These are phyloP conservation scores for Drosophila ezoana DNA, from an alignment of 2,888 invertebrate genomes.

Conservation along the genomic window DNA sequence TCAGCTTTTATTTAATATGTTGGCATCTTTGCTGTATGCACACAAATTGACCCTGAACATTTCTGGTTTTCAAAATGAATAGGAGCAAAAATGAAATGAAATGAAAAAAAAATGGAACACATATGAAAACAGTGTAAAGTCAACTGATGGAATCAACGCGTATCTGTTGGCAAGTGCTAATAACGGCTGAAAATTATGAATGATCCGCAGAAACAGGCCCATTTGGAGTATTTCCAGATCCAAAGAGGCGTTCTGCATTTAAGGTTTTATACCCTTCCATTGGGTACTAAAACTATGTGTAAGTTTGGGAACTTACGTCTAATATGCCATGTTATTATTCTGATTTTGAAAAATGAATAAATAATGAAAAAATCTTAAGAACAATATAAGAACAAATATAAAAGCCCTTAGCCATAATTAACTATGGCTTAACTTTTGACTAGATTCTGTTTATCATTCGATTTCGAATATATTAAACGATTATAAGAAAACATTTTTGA, in stretches of 20 bases:
- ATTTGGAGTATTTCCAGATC: slow-evolving; percentile 21
- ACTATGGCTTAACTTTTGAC: too few species aligned
- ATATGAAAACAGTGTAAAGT: slow-evolving; percentile 5
- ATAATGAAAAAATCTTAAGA: background rate
- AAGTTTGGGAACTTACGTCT: too few species aligned
- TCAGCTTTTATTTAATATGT: slow-evolving; percentile 41
- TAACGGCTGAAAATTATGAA: slow-evolving; percentile 34
- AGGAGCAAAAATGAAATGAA: slow-evolving; percentile 52
- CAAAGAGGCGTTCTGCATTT: slow-evolving; percentile 3
- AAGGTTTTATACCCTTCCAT: background rate
- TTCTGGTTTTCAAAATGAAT: slow-evolving; percentile 76
- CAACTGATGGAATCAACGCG: background rate
- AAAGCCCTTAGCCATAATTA: too few species aligned
- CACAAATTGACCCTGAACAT: slow-evolving; percentile 80
- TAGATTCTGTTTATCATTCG: too few species aligned
- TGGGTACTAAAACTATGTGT: too few species aligned
- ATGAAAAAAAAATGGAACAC: slow-evolving; percentile 38
- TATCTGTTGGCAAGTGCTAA: slow-evolving; percentile 16
- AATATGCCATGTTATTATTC: too few species aligned
- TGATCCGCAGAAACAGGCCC: background rate
- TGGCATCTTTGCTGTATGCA: slow-evolving; percentile 53
- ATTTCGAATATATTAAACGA: too few species aligned
- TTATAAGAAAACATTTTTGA: too few species aligned
- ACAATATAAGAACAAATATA: too few species aligned
- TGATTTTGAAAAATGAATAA: too few species aligned